Conservation (phyloP, 2,888 invertebrate species). For the Heliconius sara region DNA sequence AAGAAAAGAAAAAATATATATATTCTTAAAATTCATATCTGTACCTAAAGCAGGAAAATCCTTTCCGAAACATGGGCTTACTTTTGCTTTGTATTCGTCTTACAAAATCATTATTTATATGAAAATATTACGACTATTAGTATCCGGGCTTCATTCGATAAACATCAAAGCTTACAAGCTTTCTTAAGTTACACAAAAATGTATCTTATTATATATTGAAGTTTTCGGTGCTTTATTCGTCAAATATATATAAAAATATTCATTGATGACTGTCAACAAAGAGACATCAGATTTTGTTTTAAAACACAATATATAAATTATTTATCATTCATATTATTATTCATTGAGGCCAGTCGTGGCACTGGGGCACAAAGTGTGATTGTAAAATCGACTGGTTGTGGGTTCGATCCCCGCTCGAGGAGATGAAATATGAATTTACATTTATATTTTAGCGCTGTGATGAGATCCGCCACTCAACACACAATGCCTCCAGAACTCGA, state of each 20-base stretch:
- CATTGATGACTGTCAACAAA: background rate
- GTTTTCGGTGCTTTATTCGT: too few relatives aligned
- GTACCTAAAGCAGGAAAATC: constrained; percentile 3
- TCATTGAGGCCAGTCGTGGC: too few relatives aligned
- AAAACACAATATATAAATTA: background rate
- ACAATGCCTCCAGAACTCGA: too few relatives aligned
- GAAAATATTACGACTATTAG: background rate
- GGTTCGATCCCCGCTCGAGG: too few relatives aligned
- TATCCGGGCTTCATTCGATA: background rate
- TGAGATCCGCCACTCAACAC: too few relatives aligned
- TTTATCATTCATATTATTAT: background rate
- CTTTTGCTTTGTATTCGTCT: constrained; percentile 3
- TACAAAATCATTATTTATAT: constrained; percentile 7
- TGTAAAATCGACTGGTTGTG: too few relatives aligned
- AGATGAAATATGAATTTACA: too few relatives aligned
- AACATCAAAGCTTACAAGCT: background rate
- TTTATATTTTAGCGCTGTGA: too few relatives aligned
- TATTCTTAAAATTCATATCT: background rate
- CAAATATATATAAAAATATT: background rate
- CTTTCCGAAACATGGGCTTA: background rate
- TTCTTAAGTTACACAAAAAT: background rate
- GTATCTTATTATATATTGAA: background rate
- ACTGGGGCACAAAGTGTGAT: too few relatives aligned
- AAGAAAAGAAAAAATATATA: background rate
- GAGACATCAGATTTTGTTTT: background rate